Base-by-base conservation (phyloP, 2,113 vertebrate genomes). In the Noturus placidus region DNA sequence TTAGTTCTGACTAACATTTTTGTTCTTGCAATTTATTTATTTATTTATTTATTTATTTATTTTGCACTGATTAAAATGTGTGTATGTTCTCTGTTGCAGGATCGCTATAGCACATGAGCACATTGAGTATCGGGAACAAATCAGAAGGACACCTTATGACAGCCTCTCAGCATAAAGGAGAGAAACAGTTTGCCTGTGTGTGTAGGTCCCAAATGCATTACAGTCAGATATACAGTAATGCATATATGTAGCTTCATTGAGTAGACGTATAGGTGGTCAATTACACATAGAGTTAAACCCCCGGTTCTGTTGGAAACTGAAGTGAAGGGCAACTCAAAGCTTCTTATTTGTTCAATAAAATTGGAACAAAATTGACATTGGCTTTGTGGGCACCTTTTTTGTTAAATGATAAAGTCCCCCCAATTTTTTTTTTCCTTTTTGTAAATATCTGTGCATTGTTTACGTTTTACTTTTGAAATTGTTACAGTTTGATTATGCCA, bases 101-200 rank as follows among this genome's bases (percentile, higher is more conserved):
- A 96, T 86, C 95, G 94, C 90, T 96, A 96, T 87, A 92, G 85
- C 74, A 89, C 95, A 33, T 96, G 94, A 96, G 86, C 11, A 72
- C 33, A 38, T 9, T 4, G 13, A 65, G 14, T 33, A 30, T 35
- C n/a, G 10, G 38, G 50, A 54, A 22, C 65, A 35, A 33, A 35
- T 25, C 30, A 56, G 85, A 27, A 20, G n/a, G 20, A 38, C 11
- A 25, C 4, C 50, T 46, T 57, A 52, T 35, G 11, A 35, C 69
- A 56, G 61, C 74, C 33, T 70, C 72, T 86, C 78, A 42, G 30
- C 57, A 74, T 59, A 65, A 56, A 56, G 46, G 30, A 83, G 81
- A 77, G 69, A 54, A 61, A 83, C 80, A 0, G 20, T 57, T 33
- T 82, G 50, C 15, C 42, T 46, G n/a, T 27, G 46, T 69, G 17